phyloP scores from a whole-genome alignment of 2,888 invertebrate genomes.

The Diaphora mendica region DNA sequence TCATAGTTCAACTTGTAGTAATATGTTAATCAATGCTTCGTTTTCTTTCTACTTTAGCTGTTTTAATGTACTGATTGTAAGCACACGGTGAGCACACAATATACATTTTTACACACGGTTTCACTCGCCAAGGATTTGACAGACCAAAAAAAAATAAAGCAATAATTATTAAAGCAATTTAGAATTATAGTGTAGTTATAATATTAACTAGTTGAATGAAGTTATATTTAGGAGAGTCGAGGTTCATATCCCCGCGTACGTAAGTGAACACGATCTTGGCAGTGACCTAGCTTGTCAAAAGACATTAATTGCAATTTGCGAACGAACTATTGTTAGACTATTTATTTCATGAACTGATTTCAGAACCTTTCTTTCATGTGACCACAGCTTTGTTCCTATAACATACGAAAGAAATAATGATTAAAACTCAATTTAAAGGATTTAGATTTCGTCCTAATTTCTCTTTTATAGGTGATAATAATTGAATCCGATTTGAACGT shows the following conservation, averaged over 20 bases:
- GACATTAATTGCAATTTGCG: conserved; percentile 63
- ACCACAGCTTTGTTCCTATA: conserved; percentile 17
- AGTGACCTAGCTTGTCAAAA: conserved; percentile 75
- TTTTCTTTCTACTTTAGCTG: conserved; percentile 71
- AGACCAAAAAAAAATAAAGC: conserved; percentile 76
- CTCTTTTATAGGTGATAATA: neutral
- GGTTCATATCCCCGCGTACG: conserved; percentile 35
- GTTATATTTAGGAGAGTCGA: conserved; percentile 52
- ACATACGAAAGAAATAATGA: conserved; percentile 11
- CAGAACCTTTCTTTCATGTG: conserved; percentile 6
- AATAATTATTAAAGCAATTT: conserved; percentile 75
- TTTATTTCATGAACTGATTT: conserved; percentile 14
- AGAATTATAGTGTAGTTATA: conserved; percentile 69
- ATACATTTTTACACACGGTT: conserved; percentile 71
- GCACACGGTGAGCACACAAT: conserved; percentile 78
- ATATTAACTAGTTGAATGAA: conserved; percentile 60
- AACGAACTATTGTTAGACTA: conserved; percentile 42
- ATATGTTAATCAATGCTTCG: conserved; percentile 68
- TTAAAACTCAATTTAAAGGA: conserved; percentile 8
- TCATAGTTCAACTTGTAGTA: conserved; percentile 79
- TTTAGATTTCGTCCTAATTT: neutral
- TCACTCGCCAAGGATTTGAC: conserved; percentile 79
- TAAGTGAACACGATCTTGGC: conserved; percentile 41
- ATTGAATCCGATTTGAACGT: neutral
- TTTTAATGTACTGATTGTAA: conserved; percentile 68